phyloP scores from a whole-genome alignment of 2,888 invertebrate genomes.

The Volucella zonaria region DNA sequence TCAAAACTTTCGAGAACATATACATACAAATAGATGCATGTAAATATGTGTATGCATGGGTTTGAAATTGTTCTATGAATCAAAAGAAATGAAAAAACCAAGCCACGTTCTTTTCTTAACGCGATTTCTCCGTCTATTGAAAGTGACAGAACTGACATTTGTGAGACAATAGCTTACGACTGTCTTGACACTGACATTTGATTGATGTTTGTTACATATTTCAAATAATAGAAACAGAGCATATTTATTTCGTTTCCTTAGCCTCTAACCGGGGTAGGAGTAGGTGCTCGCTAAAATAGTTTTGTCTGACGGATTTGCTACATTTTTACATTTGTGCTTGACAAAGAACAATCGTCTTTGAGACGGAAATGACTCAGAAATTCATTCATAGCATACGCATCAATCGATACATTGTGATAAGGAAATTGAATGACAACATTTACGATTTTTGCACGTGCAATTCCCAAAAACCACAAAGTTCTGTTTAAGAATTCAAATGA shows the following conservation, averaged over 20 bases:
- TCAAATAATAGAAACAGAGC: slow-evolving; percentile 45
- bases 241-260: slow-evolving; percentile 38
- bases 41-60: neutral
- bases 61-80: slow-evolving; percentile 14
- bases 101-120: slow-evolving; percentile 46
- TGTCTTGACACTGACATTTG: slow-evolving; percentile 68
- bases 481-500: neutral
- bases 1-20: neutral
- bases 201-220: slow-evolving; percentile 72
- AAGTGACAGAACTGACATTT: slow-evolving; percentile 60
- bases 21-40: too few relatives aligned
- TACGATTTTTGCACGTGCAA: slow-evolving; percentile 45
- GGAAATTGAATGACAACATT: slow-evolving; percentile 36
- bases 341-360: slow-evolving; percentile 34
- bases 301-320: neutral
- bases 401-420: slow-evolving; percentile 59
- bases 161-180: slow-evolving; percentile 56
- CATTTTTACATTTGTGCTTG: neutral
- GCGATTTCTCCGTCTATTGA: slow-evolving; percentile 41
- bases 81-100: slow-evolving; percentile 1
- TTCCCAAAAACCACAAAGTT: neutral
- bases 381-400: slow-evolving; percentile 65
- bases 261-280: slow-evolving; percentile 39
- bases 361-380: slow-evolving; percentile 69
- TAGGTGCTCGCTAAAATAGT: slow-evolving; percentile 18